These are phyloP conservation scores for Cyclophora punctaria DNA, from an alignment of 2,888 invertebrate species.

Conservation along the genomic window DNA sequence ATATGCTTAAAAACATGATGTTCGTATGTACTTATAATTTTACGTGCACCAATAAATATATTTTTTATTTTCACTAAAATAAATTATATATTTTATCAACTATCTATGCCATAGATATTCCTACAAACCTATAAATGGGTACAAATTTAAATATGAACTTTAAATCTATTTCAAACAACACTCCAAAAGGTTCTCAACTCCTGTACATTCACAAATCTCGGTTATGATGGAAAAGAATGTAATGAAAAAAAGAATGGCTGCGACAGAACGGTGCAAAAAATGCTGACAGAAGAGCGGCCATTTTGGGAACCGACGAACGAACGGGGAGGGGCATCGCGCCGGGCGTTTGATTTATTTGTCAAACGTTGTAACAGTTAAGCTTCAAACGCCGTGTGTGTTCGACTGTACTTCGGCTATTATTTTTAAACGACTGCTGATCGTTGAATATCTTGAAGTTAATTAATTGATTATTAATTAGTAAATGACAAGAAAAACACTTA, in stretches of 20 bases:
- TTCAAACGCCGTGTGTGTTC: conserved; percentile 36
- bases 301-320: conserved; percentile 45
- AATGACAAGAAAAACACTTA: neutral
- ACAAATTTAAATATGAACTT: no score
- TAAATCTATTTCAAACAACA: conserved; percentile 10
- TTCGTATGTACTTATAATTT: neutral
- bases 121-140: no score
- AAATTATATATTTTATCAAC: no score
- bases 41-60: neutral
- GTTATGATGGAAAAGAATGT: conserved; percentile 15
- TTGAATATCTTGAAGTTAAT: neutral
- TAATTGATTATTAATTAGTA: neutral
- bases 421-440: neutral
- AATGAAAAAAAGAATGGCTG: conserved; percentile 27
- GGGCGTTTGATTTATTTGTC: conserved; percentile 53
- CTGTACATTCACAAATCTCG: conserved; percentile 24
- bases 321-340: conserved; percentile 47
- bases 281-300: conserved; percentile 48
- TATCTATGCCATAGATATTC: no score
- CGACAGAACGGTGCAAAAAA: conserved; percentile 55
- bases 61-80: no score
- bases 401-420: conserved; percentile 29
- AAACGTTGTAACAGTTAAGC: conserved; percentile 25
- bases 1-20: no score
- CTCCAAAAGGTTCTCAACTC: conserved; percentile 19